Base-by-base conservation (phyloP, 2,888 invertebrate genomes). In the Camponotus fellah region DNA sequence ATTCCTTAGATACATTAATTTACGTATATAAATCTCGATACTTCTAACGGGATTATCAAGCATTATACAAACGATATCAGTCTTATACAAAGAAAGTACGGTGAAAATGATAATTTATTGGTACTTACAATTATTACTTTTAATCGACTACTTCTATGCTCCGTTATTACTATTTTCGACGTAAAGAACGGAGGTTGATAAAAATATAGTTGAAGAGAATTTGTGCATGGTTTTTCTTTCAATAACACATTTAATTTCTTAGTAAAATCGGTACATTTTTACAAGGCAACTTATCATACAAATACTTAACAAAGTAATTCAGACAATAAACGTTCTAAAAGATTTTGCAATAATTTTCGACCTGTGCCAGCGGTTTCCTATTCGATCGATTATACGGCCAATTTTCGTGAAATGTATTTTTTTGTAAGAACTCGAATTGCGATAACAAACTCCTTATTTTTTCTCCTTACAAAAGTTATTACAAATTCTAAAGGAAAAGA, bases 211-310 rank as follows among this genome's bases (percentile, higher is more conserved):
- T 88, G 71, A 71, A 80, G 79, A 90, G 87, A 89, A 84, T 64
- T 86, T 82, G 81, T 81, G 62, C 79, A 66, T 77, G 83, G 68
- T 89, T 88, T 26, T 89, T 89, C 87, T 92, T 91, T 92, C 86
- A 88, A 86, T 92, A 93, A 93, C 93, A 92, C 91, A 92, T 93
- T 93, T 93, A 93, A 93, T 93, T 92, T 92, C 92, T 92, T 91
- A 91, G 91, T 92, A 91, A 93, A 93, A 92, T 93, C 91, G 92
- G 90, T 93, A 93, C 93, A 93, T 93, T 92, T 93, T 93, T 93
- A 93, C 93, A 92, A 93, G 92, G 91, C 92, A 93, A 93, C 92
- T 93, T 92, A 93, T 92, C 85, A 89, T 92, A 92, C 89, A 91
- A 72, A 91, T 92, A 90, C 90, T 92, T 91, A 87, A 89, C 89